Percentiles rank a stretch among this genome's conserved stretches.
Conservation (phyloP, 2,113 vertebrate genomes). For the Mola mola region DNA sequence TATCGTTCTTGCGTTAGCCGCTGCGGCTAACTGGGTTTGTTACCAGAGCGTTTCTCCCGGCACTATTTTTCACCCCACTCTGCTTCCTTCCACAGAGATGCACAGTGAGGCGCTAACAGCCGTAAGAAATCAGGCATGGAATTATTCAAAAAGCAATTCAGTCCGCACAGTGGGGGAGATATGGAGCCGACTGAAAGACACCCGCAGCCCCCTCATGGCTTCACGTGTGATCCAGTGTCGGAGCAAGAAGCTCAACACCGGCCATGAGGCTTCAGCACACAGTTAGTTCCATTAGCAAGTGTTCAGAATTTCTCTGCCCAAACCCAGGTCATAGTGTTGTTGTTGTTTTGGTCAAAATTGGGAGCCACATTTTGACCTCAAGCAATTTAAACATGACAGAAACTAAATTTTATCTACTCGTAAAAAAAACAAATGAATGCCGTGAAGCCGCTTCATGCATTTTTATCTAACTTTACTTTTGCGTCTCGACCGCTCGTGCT, state of each 20-base stretch:
- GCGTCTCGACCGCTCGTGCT: too few relatives aligned
- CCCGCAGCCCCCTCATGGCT: constrained; percentile 24
- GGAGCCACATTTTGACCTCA: too few relatives aligned
- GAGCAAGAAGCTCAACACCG: constrained; percentile 9
- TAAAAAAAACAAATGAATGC: too few relatives aligned
- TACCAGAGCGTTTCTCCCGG: constrained; percentile 19
- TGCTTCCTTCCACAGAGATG: constrained; percentile 34
- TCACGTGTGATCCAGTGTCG: constrained; percentile 21
- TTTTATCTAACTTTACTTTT: too few relatives aligned
- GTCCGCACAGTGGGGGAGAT: constrained; percentile 62
- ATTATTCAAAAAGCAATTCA: constrained; percentile 75
- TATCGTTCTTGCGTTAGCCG: constrained; percentile 37
- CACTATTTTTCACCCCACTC: constrained; percentile 1
- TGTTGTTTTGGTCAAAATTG: too few relatives aligned
- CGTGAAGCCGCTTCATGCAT: too few relatives aligned
- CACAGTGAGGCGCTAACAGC: constrained; percentile 64
- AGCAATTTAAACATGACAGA: too few relatives aligned
- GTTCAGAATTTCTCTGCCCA: too few relatives aligned
- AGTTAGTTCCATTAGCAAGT: not conserved
- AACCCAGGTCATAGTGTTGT: too few relatives aligned
- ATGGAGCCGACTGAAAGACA: constrained; percentile 47
- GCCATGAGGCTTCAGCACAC: constrained; percentile 8
- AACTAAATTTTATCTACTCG: too few relatives aligned
- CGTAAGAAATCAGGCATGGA: constrained; percentile 69
- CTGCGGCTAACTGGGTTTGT: constrained; percentile 35